Base-by-base conservation (phyloP, 1,140 invertebrate genomes). In the Drosophila melanica region DNA sequence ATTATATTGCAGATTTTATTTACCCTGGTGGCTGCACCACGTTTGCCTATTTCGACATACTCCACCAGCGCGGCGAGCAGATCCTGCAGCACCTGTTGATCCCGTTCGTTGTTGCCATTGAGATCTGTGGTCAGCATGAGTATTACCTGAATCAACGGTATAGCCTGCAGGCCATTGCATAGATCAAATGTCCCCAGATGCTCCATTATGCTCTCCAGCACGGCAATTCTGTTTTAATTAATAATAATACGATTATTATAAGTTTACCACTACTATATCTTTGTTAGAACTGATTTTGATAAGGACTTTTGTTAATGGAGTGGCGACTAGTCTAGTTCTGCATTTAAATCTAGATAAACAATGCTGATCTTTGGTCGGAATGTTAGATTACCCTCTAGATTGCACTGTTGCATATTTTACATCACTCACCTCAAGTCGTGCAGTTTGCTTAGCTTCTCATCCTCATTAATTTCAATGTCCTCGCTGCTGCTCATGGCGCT, bases 61-160 rank as follows among this genome's bases (percentile, higher is more conserved):
- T 94, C 93, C 0, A 98, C 94, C 0, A 98, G 92, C 0, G 95
- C 94, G 42, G 94, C 93, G 0, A 99, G 93, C 7, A 98, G 92
- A 7, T 94, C 93, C 72, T 97, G 96, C 1, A 98, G 93, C 30
- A 96, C 96, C 1, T 93, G 93, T 75, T 95, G 94, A 80, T 98
- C 97, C 47, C 95, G 94, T 75, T 98, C 97, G 11, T 96, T 95
- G 81, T 95, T 95, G 4, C 95, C 95, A 92, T 98, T 97, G 8
- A 99, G 93, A 92, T 99, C 98, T 45, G 95, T 95, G 4, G 97
- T 97, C 30, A 99, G 93, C 95, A 98, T 98, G 5, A 98, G 93
- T 4, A 99, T 93, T 75, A 97, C 96, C 93, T 98, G 97, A 93
- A 98, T 95, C 70, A 97, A 97, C 1, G 98, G 98, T 91, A 99